Base-by-base conservation (phyloP, 1,140 invertebrate genomes). In the Aleiodes sp. region DNA sequence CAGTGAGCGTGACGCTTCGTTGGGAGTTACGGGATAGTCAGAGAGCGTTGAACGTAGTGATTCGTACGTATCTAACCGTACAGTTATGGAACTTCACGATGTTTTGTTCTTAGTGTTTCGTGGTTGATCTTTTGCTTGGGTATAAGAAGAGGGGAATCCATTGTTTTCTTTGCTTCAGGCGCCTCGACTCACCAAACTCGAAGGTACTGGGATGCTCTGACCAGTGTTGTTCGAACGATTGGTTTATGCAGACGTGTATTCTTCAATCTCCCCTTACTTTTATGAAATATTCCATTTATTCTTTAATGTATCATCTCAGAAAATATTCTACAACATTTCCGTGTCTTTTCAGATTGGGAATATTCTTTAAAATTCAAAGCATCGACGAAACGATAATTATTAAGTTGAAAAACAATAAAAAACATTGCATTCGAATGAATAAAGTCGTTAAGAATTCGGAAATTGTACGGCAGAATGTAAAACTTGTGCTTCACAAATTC, bases 1-100 rank as follows among this genome's bases (percentile, higher is more conserved):
- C 72, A 71, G 65, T 31, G 68, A 78, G 76, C 77, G 74, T 78
- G 75, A 79, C 75, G 73, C 72, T 73, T 52, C 59, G 70, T 75
- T 80, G 79, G 78, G 79, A 79, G 77, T 74, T 75, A 39, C 46
- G 46, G 16, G 46, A 46, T 46, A n/a, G 41, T 46, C 41, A 16
- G 41, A 46, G 41, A 46, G 41, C 41, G 41, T 52, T 52, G 46
- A 52, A 52, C 46, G 46, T 12, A 43, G 46, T n/a, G n/a, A n/a
- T n/a, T n/a, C n/a, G n/a, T n/a, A n/a, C n/a, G n/a, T n/a, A n/a
- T 8, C 19, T 52, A 52, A 24, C 12, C 46, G 19, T 52, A 52
- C 46, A 52, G 46, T 52, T 52, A 52, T 52, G 46, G 46, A 24
- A 24, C 46, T 24, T n/a, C n/a, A n/a, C 46, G 46, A 52, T 52